A percentile compares a stretch with the other conserved stretches of the same genome.
phyloP scores from a whole-genome alignment of 2,888 invertebrate species.

The Ptychoptera contaminata region DNA sequence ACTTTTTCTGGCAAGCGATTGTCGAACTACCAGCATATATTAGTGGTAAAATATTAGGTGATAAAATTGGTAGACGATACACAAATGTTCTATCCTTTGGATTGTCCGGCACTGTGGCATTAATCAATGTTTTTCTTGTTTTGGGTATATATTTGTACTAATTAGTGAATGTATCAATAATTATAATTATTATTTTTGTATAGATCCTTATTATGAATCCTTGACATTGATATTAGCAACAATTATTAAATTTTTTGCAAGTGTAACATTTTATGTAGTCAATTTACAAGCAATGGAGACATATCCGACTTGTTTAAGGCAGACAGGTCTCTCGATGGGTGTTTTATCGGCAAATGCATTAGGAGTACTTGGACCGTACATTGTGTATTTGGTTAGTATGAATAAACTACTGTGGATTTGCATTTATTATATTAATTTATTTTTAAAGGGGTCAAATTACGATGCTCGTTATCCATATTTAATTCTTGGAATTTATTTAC shows the following conservation, averaged over 20 bases:
- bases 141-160: constrained; percentile 19
- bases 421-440: constrained; percentile 5
- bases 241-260: constrained; percentile 36
- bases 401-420: not conserved
- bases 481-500: constrained; percentile 27
- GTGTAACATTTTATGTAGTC: constrained; percentile 39
- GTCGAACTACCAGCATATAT: constrained; percentile 48
- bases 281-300: constrained; percentile 47
- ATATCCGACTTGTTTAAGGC: constrained; percentile 48
- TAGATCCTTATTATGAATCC: too few species aligned
- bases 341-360: constrained; percentile 38
- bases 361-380: constrained; percentile 41
- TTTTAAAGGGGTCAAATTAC: constrained; percentile 25
- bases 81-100: constrained; percentile 23
- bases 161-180: not conserved
- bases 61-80: too few species aligned
- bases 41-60: constrained; percentile 12
- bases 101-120: constrained; percentile 26
- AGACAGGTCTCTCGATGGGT: constrained; percentile 45
- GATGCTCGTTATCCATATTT: constrained; percentile 32
- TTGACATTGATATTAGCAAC: constrained; percentile 15
- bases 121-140: constrained; percentile 28
- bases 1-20: constrained; percentile 44
- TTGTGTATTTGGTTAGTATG: constrained; percentile 38
- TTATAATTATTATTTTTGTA: too few species aligned